Evolutionary conservation across 2,113 vertebrate genomes (phyloP).

Genomic region (Dolichotis patagonum): DNA sequence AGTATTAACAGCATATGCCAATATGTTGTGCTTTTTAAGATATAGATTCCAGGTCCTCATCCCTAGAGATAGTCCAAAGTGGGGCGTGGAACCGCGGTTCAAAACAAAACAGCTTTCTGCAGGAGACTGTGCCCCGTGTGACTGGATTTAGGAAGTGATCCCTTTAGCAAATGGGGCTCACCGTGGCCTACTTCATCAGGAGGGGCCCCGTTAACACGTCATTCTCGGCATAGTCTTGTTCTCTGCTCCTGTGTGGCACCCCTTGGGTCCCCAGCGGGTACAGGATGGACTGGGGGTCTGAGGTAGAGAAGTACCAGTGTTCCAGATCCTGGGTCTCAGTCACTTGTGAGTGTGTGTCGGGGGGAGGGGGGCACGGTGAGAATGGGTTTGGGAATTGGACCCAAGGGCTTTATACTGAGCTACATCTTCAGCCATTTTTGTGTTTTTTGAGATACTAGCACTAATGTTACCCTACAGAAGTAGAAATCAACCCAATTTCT

Average conservation of each 20-base stretch:
- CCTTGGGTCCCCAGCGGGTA: background rate
- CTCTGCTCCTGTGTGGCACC: background rate
- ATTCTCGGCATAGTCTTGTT: background rate
- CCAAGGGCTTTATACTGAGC: background rate
- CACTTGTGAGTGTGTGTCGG: background rate
- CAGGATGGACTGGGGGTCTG: background rate
- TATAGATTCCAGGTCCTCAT: background rate
- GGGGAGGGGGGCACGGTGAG: background rate
- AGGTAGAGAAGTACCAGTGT: background rate
- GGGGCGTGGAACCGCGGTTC: background rate
- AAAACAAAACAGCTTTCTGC: background rate
- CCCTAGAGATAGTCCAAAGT: background rate
- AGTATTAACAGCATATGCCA: background rate
- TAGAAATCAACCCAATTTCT: conserved; percentile 34
- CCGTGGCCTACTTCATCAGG: background rate
- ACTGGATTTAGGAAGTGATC: background rate
- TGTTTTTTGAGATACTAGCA: background rate
- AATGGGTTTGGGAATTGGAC: background rate
- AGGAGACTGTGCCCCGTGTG: background rate
- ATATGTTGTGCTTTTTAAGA: background rate
- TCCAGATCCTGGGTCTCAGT: background rate
- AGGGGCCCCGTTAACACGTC: background rate
- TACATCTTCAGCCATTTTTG: background rate
- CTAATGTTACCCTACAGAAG: background rate
- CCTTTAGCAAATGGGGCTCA: background rate